These are phyloP conservation scores for Carposina sasakii DNA, from an alignment of 1,140 invertebrate species.

Conservation along the genomic window DNA sequence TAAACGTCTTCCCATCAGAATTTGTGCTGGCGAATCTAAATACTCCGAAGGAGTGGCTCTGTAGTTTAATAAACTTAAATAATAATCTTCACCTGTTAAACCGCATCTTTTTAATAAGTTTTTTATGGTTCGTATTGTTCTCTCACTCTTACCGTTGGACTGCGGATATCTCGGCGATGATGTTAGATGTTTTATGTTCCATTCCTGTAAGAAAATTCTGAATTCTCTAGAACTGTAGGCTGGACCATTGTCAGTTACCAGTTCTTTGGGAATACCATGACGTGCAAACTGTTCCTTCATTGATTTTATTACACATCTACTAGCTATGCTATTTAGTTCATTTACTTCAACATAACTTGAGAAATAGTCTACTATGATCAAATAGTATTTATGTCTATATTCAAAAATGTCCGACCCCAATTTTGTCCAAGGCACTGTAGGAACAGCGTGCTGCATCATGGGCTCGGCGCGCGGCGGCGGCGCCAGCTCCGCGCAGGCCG, in stretches of 20 bases:
- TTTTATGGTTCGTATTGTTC: slow-evolving; percentile 48
- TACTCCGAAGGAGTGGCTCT: slow-evolving; percentile 14
- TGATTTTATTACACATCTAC: background rate
- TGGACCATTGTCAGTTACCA: slow-evolving; percentile 52
- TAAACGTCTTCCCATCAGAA: slow-evolving; percentile 13
- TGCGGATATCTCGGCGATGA: slow-evolving; percentile 46
- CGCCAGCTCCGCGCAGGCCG: slow-evolving; percentile 12
- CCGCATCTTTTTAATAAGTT: slow-evolving; percentile 41
- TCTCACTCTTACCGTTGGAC: slow-evolving; percentile 53
- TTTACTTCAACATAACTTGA: slow-evolving; percentile 17
- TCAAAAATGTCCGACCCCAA: slow-evolving; percentile 19
- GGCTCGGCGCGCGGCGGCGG: slow-evolving; percentile 10
- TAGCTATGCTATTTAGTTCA: slow-evolving; percentile 6
- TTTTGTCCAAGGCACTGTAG: slow-evolving; percentile 14
- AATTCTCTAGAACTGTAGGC: slow-evolving; percentile 54
- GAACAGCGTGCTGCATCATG: slow-evolving; percentile 11
- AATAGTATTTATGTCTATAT: slow-evolving; percentile 17
- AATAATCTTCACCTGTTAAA: slow-evolving; percentile 22
- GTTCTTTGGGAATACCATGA: slow-evolving; percentile 39
- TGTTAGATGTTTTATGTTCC: slow-evolving; percentile 47
- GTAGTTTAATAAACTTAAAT: slow-evolving; percentile 27
- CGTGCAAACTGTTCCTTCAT: slow-evolving; percentile 4
- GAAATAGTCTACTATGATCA: slow-evolving; percentile 25
- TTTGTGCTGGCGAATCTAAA: slow-evolving; percentile 11
- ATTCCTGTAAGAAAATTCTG: slow-evolving; percentile 45